Base-by-base conservation (phyloP, 2,797 vertebrate genomes). In the Hypotaenidia okinawae region DNA sequence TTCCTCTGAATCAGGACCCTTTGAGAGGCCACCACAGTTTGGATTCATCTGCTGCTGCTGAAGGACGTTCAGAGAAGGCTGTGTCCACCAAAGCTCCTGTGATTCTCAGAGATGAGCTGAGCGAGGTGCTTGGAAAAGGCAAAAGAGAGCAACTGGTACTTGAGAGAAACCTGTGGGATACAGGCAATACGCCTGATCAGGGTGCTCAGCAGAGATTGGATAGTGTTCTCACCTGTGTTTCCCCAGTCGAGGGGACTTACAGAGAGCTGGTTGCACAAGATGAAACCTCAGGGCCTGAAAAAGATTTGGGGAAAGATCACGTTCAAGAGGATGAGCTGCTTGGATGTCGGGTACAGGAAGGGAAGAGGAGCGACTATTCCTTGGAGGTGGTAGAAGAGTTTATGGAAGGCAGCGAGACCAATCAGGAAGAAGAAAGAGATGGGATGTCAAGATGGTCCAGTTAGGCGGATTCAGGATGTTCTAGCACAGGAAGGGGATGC, bases 201-300 rank as follows among this genome's bases (percentile, higher is more conserved):
- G 97, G 97, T 91, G 86, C 59, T 84, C 94, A 89, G 81, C 67
- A 95, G 97, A 86, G 35, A 59, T 43, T 72, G 16, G 92, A 90
- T 16, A 51, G 81, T 66, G 86, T 97, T 30, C 84, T 94, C 10
- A 84, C 97, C 81, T 93, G 74, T 55, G 84, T 97, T 94, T 96
- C 93, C 23, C 96, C 97, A 13, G 89, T 88, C 37, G 97, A 98
- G 39, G 94, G 98, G 87, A 98, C 98, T 69, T 97, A 97, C 14
- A 97, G 98, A 15, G 98, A 99, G 85, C 96, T 99, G 63, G 97
- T 98, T 41, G 98, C 98, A 87, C 98, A 98, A 95, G 98, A 98
- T 64, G 98, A 99, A 94, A 98, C 98, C 37, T 99, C 98, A 2
- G 98, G 98, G 89, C 98, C 98, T 59, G 98, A 98, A 30, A 97